Percentiles rank a stretch among this genome's conserved stretches.
These are phyloP conservation scores for Fregetta grallaria DNA, from an alignment of 2,113 vertebrate species.

Conservation along the genomic window DNA sequence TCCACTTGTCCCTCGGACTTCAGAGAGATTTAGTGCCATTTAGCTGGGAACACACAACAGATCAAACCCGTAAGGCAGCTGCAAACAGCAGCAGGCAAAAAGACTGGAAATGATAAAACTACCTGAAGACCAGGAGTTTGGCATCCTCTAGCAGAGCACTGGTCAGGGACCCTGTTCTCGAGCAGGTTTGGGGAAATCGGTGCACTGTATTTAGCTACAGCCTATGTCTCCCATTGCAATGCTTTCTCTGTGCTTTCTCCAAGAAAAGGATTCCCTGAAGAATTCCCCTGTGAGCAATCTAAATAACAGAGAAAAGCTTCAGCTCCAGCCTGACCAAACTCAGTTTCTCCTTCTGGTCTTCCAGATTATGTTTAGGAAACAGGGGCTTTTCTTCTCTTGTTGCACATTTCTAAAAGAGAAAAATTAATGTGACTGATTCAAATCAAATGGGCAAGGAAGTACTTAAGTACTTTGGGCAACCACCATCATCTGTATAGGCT, in stretches of 20 bases:
- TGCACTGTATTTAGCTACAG: background rate
- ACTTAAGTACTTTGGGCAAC: background rate
- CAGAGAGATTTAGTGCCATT: background rate
- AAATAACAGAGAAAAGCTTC: background rate
- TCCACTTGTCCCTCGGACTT: background rate
- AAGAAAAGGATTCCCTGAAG: background rate
- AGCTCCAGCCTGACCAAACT: background rate
- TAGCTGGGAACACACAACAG: background rate
- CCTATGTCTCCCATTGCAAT: background rate
- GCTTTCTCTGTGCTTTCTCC: background rate
- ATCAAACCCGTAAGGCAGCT: background rate
- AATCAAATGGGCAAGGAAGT: background rate
- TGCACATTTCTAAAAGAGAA: background rate
- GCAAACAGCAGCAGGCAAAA: background rate
- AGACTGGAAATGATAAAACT: background rate
- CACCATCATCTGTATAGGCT: background rate
- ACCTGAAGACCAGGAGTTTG: background rate
- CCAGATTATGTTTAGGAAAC: background rate
- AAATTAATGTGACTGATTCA: background rate
- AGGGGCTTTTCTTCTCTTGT: background rate
- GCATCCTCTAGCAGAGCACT: background rate
- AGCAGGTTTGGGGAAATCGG: background rate
- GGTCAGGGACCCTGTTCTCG: background rate
- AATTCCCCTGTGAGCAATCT: background rate
- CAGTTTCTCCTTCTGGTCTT: background rate